Evolutionary conservation across 2,113 vertebrate genomes (phyloP), one percentile per base, ranked within the genome.

Genomic region (Bostrychus sinensis): DNA sequence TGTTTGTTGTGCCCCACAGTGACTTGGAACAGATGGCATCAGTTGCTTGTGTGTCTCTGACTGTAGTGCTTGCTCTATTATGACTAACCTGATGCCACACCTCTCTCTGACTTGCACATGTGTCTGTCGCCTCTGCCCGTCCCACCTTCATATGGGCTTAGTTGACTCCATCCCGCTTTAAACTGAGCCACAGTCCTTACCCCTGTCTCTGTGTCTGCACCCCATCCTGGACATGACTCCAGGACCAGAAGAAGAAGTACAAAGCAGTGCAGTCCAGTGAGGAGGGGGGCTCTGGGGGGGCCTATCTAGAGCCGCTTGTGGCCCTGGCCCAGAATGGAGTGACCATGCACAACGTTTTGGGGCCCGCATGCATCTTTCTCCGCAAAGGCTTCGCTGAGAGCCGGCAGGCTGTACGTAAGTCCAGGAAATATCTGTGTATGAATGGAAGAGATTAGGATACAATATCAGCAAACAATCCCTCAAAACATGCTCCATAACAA

Each of bases 391-490:
- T 98, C 91, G 95, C 96, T 58, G 95, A 98, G 91, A 96, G 90
- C 93, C 94, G 96, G 91, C 94, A 94, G 93, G 94, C 96, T 97
- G 96, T 98, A 98, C 95, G 97, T 99, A 98, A 98, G 97, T 98
- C 88, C 88, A 84, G 68, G 83, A 78, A 77, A 78, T 60, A 48
- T 45, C 32, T 46, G 76, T 82, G 83, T 77, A 80, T 83, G 51
- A 20, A 34, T 34, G 53, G 5, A 36, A 4, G 17, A 19, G 32
- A 36, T 13, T 36, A 36, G 10, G 2, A 14, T 17, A 10, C 50
- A 53, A 53, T 53, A 17, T 32, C 19, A 20, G 32, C 30, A 55
- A 34, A 36, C 53, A 55, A 20, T 32, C 11, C 14, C 23, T 12
- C 22, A n/a, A 17, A 53, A 55, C 48, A 51, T 51, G 13, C 25